Percentiles rank a stretch among this genome's conserved stretches.
These are phyloP conservation scores for Cirrhinus molitorella DNA, from an alignment of 2,797 vertebrate genomes.

Conservation along the genomic window DNA sequence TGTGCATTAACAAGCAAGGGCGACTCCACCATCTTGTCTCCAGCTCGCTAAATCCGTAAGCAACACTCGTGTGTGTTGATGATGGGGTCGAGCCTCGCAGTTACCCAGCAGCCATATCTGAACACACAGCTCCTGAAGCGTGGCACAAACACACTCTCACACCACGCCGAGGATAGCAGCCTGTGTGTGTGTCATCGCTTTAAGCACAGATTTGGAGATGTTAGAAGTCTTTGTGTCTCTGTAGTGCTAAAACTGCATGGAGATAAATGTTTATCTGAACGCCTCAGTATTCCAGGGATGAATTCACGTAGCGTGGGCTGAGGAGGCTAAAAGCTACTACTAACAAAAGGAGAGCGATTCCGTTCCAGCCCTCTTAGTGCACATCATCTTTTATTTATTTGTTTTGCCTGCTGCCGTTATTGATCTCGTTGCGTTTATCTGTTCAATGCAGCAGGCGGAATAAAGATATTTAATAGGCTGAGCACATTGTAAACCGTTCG, in stretches of 20 bases:
- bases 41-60: slow-evolving; percentile 45
- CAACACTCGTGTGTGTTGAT: slow-evolving; percentile 29
- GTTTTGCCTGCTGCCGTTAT: slow-evolving; percentile 78
- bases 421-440: slow-evolving; percentile 79
- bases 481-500: slow-evolving; percentile 74
- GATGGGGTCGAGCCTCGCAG: slow-evolving; percentile 48
- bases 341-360: slow-evolving; percentile 69
- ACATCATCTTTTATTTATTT: slow-evolving; percentile 81
- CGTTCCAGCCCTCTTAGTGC: slow-evolving; percentile 55
- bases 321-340: slow-evolving; percentile 60
- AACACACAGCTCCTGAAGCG: slow-evolving; percentile 51
- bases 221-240: slow-evolving; percentile 43
- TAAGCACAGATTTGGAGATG: slow-evolving; percentile 39
- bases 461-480: slow-evolving; percentile 75
- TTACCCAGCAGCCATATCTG: slow-evolving; percentile 53
- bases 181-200: slow-evolving; percentile 13
- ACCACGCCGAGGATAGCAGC: neutral
- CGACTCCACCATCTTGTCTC: slow-evolving; percentile 43
- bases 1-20: slow-evolving; percentile 47
- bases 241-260: slow-evolving; percentile 40
- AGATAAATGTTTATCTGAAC: slow-evolving; percentile 57
- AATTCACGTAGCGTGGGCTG: slow-evolving; percentile 54
- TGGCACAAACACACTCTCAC: slow-evolving; percentile 49
- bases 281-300: slow-evolving; percentile 58
- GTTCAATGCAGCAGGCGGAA: slow-evolving; percentile 69